These are phyloP conservation scores for Otolemur garnettii DNA, from an alignment of 2,113 vertebrate species.

Conservation along the genomic window DNA sequence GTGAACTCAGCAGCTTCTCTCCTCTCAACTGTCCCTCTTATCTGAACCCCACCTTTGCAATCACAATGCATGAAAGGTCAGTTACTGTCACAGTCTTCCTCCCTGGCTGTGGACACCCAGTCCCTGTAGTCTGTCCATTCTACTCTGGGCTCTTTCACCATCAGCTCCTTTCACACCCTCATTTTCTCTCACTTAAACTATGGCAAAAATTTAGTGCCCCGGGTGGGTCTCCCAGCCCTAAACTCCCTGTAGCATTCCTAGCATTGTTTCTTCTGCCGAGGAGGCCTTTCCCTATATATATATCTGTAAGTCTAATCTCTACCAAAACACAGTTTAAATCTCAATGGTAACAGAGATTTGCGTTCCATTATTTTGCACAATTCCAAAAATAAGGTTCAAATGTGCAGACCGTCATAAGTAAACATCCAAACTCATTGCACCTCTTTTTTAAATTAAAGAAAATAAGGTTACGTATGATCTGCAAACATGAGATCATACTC, in stretches of 20 bases:
- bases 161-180: neutral
- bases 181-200: constrained; percentile 10
- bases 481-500: neutral
- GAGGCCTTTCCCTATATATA: neutral
- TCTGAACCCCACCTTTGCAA: neutral
- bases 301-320: neutral
- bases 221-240: neutral
- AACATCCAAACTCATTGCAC: constrained; percentile 13
- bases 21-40: neutral
- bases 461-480: constrained; percentile 22
- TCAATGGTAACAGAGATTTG: neutral
- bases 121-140: neutral
- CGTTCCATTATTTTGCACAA: constrained; percentile 2
- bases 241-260: neutral
- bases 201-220: neutral
- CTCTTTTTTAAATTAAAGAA: neutral
- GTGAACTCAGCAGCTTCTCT: neutral
- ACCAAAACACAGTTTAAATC: neutral
- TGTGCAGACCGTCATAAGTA: neutral
- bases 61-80: constrained; percentile 16
- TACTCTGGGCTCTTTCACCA: neutral
- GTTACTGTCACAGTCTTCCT: neutral
- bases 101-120: neutral
- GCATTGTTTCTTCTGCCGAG: neutral
- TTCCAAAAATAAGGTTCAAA: constrained; percentile 34